Base-by-base conservation (phyloP, 37 sponge, comb jelly and placozoan genomes). In the Ianthella basta region DNA sequence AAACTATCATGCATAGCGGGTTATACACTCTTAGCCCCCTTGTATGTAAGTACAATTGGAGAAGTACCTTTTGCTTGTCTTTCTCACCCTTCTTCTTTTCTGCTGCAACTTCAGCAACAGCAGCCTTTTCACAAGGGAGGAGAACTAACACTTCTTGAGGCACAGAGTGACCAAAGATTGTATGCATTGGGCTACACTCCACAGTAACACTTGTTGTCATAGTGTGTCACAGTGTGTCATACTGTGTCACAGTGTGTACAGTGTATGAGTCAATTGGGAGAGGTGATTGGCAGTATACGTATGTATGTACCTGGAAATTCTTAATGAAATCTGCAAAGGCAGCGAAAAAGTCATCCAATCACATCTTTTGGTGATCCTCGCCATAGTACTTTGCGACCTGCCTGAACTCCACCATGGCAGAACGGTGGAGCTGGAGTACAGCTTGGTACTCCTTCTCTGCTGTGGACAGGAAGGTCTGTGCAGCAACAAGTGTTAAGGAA, bases 301-400 rank as follows among this genome's bases (percentile, higher is more conserved):
- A 82, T 16, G 44, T 41, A 27, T 39, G 12, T 39, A 89, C 95
- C 81, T 89, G 83, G 79, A 92, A 95, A 66, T 92, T 88, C 20
- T 50, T 61, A 3, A 92, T 78, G 41, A 95, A 95, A 23, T 72
- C 77, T 32, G 90, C 87, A 87, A 95, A 92, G 16, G 72, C 38
- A n/a, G 80, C 85, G 65, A 92, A 95, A 65, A 95, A 95, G 61
- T 95, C 95, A 83, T 95, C 95, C 39, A 89, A 65, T 38, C 93
- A 67, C 61, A 67, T 85, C 25, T 72, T 89, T 4, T 60, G 3
- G 16, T 90, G 91, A 53, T 95, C 92, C 65, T 95, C 95, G 0
- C 95, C 92, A 82, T 87, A 95, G 75, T 86, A 95, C 61, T 65
- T 70, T 4, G 80, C 83, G 4, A 60, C 90, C 54, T 73, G 55